Evolutionary conservation across 2,797 vertebrate genomes (phyloP).

Genomic region (Cryptoblepharus egeriae): DNA sequence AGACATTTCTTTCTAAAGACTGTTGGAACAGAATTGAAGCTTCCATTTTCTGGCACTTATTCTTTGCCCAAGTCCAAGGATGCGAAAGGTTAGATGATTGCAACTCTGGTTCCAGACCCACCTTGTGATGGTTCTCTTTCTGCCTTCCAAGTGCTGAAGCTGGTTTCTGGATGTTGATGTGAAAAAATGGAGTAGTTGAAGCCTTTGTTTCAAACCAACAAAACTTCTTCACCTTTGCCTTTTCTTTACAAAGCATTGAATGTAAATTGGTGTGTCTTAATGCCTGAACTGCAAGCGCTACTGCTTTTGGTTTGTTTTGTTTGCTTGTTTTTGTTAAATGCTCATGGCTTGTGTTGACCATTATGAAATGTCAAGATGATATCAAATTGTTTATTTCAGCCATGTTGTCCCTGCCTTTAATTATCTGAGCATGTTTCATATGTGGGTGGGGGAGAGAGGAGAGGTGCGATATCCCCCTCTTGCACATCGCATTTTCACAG

Average conservation of each 20-base stretch:
- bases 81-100: neutral
- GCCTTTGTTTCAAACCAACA: slow-evolving; percentile 14
- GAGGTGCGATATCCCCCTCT: too few species aligned
- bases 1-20: slow-evolving; percentile 24
- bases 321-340: neutral
- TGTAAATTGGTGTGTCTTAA: neutral
- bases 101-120: neutral
- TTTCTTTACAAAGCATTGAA: neutral
- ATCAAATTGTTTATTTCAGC: neutral
- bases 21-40: neutral
- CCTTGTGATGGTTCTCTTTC: neutral
- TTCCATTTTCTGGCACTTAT: neutral
- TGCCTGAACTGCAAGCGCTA: too few species aligned
- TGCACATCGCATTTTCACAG: too few species aligned
- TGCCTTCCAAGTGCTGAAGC: neutral
- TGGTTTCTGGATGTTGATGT: neutral
- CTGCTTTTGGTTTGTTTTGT: neutral
- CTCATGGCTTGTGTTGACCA: neutral
- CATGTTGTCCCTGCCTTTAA: neutral
- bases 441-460: too few species aligned
- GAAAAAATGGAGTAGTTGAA: neutral
- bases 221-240: neutral
- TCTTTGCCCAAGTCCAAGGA: neutral
- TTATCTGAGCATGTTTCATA: neutral
- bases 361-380: neutral